Evolutionary conservation across 2,113 vertebrate species (phyloP).

Genomic region (Sminthopsis crassicaudata): DNA sequence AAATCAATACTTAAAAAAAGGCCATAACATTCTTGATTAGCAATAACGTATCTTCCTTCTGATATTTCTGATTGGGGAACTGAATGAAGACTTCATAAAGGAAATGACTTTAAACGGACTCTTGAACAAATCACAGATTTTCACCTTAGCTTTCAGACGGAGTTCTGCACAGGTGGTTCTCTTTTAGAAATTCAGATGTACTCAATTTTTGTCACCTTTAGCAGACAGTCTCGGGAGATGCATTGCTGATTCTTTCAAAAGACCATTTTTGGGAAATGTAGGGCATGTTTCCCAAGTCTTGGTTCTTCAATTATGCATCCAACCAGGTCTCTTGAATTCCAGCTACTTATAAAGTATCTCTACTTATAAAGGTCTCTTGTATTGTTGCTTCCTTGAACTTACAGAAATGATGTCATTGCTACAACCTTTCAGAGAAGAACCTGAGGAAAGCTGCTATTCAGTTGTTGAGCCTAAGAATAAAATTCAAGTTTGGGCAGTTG

Average conservation of each 20-base stretch:
- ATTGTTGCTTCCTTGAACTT: background rate
- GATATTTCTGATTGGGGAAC: background rate
- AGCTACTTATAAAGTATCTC: background rate
- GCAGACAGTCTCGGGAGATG: background rate
- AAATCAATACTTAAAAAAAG: background rate
- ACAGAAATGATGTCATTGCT: background rate
- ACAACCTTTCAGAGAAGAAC: background rate
- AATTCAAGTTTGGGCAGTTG: background rate
- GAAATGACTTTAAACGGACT: background rate
- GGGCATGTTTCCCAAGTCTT: background rate
- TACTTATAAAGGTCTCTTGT: background rate
- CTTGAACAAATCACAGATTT: background rate
- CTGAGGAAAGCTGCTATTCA: background rate
- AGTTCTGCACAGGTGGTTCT: background rate
- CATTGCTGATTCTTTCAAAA: background rate
- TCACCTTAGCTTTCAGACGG: background rate
- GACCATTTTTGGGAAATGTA: background rate
- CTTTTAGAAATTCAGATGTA: background rate
- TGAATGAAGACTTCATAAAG: background rate
- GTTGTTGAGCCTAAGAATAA: background rate
- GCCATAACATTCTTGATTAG: background rate
- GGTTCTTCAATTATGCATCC: background rate
- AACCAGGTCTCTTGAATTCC: background rate
- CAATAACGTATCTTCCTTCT: background rate
- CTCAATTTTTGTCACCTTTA: background rate